Evolutionary conservation across 2,888 invertebrate genomes (phyloP).

Genomic region (Coenonympha glycerion): DNA sequence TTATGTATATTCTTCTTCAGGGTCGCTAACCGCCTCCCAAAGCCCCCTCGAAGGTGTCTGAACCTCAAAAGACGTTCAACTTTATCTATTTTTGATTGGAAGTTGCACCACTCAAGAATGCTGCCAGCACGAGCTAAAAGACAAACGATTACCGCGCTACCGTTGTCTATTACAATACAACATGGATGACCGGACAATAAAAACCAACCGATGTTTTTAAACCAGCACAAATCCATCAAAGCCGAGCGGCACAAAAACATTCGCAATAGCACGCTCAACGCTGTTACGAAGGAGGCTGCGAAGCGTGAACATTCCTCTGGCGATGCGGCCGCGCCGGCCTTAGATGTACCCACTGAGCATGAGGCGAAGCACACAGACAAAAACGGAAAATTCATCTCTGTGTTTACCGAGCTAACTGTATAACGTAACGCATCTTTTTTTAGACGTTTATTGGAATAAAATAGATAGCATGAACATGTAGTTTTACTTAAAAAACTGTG

Average conservation of each 20-base stretch:
- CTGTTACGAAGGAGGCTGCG: conserved; percentile 70
- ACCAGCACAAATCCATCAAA: conserved; percentile 17
- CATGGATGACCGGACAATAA: conserved; percentile 4
- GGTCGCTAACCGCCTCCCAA: no score
- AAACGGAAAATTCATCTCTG: background rate
- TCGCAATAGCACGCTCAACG: conserved; percentile 67
- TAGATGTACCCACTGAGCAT: conserved; percentile 56
- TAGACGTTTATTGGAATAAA: no score
- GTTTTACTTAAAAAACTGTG: no score
- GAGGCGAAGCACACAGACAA: conserved; percentile 37
- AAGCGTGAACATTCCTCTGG: conserved; percentile 73
- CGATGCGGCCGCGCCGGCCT: no score
- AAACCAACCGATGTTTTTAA: conserved; percentile 14
- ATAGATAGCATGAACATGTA: no score
- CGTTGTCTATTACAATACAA: conserved; percentile 7
- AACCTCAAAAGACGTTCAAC: no score
- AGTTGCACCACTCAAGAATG: no score
- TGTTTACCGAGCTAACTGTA: background rate
- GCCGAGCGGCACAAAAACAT: conserved; percentile 52
- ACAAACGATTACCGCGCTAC: background rate
- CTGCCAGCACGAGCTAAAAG: background rate
- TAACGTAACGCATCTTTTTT: background rate
- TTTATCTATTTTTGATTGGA: no score
- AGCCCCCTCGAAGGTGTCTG: no score
- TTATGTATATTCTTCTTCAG: no score